Evolutionary conservation across 1,140 invertebrate species (phyloP).

Genomic region (Zaprionus capensis): DNA sequence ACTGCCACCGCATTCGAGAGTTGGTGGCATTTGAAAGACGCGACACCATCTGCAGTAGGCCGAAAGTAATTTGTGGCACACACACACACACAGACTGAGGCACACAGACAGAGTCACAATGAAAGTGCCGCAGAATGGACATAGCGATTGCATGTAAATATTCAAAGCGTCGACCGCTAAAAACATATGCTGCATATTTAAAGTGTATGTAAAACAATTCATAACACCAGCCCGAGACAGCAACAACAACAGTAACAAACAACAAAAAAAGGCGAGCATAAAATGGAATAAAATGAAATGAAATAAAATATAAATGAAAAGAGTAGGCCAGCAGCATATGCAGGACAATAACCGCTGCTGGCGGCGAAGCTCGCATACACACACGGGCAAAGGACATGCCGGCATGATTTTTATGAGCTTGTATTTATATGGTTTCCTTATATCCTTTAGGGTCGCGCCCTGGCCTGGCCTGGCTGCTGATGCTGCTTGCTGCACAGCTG

Average conservation of each 20-base stretch:
- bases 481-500: not conserved
- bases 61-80: constrained; percentile 48
- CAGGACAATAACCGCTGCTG: constrained; percentile 54
- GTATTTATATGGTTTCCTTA: constrained; percentile 77
- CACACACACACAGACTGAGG: constrained; percentile 6
- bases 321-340: constrained; percentile 42
- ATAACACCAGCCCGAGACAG: constrained; percentile 37
- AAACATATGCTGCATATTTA: constrained; percentile 54
- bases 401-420: constrained; percentile 78
- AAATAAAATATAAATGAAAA: constrained; percentile 39
- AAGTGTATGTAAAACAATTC: constrained; percentile 59
- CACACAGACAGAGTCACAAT: constrained; percentile 13
- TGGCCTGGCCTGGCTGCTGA: not conserved
- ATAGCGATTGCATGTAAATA: constrained; percentile 37
- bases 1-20: constrained; percentile 11
- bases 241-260: constrained; percentile 11
- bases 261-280: constrained; percentile 15
- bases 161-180: constrained; percentile 47
- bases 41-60: constrained; percentile 24
- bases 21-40: constrained; percentile 18
- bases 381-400: constrained; percentile 52
- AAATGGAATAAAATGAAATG: constrained; percentile 40
- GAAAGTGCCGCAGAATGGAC: constrained; percentile 38
- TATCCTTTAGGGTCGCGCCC: constrained; percentile 53
- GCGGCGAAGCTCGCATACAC: constrained; percentile 3